These are phyloP conservation scores for Lepidothrix coronata DNA, from an alignment of 2,113 vertebrate species.

Conservation along the genomic window DNA sequence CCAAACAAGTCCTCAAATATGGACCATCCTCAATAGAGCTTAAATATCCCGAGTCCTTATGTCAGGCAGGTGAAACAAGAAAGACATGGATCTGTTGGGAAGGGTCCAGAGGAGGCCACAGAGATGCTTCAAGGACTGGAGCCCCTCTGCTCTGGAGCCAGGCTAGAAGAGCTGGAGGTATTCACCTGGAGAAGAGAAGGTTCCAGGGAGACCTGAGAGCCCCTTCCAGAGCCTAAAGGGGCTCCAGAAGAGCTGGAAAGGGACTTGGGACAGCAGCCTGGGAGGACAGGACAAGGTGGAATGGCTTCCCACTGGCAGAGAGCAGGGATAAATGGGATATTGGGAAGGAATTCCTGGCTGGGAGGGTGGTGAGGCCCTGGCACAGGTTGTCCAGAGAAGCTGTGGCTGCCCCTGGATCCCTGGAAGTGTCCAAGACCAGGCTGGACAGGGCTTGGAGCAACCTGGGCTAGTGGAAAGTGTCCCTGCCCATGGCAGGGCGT, in stretches of 20 bases:
- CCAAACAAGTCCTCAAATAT: neutral
- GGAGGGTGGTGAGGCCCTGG: accelerated
- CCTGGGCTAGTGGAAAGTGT: neutral
- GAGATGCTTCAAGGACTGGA: neutral
- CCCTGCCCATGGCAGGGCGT: neutral
- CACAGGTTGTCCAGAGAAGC: accelerated
- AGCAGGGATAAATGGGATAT: accelerated
- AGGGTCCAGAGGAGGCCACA: accelerated
- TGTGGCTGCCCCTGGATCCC: neutral
- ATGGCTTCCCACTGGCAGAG: neutral
- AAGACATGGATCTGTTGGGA: neutral
- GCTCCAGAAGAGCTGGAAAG: neutral
- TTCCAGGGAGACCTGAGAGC: neutral
- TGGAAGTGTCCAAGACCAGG: neutral
- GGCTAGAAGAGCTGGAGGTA: neutral
- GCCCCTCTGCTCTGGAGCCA: neutral
- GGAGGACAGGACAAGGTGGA: neutral
- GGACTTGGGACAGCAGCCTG: neutral
- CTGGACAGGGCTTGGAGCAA: accelerated
- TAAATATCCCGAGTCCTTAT: accelerated
- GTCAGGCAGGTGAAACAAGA: neutral
- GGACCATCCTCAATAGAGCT: neutral
- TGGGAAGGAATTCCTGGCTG: accelerated
- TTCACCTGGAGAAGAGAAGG: neutral
- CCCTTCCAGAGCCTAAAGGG: neutral